Conservation (phyloP, 1,140 invertebrate genomes). For the Drosophila lowei region DNA sequence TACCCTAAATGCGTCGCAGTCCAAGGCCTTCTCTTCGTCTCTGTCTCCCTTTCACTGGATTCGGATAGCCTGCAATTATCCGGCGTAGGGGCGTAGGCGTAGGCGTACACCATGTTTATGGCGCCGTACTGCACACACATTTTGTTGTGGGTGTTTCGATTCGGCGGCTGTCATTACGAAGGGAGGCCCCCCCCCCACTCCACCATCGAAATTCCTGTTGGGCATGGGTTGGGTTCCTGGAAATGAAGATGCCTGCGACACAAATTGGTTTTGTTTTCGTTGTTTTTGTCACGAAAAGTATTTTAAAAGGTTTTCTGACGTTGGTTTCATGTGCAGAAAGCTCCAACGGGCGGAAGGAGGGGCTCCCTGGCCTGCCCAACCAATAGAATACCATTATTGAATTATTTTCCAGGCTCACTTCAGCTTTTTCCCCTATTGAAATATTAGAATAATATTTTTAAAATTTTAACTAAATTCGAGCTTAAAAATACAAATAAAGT, state of each 20-base stretch:
- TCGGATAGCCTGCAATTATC: constrained; percentile 67
- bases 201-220: constrained; percentile 34
- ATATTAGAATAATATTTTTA: no score
- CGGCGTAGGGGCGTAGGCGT: constrained; percentile 64
- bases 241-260: constrained; percentile 17
- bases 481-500: no score
- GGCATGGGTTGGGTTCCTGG: constrained; percentile 7
- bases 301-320: not conserved
- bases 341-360: no score
- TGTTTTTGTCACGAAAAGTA: not conserved
- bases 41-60: not conserved
- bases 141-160: constrained; percentile 31
- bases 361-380: no score
- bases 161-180: constrained; percentile 33
- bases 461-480: no score
- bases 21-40: constrained; percentile 11
- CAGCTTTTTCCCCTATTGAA: no score
- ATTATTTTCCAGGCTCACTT: no score
- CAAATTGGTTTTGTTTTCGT: not conserved
- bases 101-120: constrained; percentile 61
- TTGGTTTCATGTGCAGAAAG: no score
- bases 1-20: constrained; percentile 57
- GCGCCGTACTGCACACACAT: constrained; percentile 24
- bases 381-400: no score
- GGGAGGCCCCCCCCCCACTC: constrained; percentile 4